Percentiles rank a stretch among this genome's conserved stretches.
These are phyloP conservation scores for Scarus forsteni DNA, from an alignment of 2,797 vertebrate genomes.

Conservation along the genomic window DNA sequence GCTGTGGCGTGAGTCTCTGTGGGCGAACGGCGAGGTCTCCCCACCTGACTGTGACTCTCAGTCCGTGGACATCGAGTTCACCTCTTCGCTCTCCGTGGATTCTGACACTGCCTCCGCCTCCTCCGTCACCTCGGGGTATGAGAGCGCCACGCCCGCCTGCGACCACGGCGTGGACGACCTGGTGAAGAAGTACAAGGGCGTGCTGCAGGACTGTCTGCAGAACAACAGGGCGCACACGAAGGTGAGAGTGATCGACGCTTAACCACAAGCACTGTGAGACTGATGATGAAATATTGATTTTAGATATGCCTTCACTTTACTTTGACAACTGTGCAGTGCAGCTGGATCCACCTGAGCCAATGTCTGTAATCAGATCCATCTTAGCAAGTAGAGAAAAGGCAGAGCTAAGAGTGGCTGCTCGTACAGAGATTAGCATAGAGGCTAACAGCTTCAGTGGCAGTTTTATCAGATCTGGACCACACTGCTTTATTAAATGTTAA, in stretches of 20 bases:
- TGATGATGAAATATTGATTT: no score
- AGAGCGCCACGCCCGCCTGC: conserved; percentile 77
- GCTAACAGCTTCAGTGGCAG: no score
- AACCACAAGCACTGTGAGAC: background rate
- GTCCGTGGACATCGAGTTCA: conserved; percentile 78
- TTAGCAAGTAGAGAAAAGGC: no score
- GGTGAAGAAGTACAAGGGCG: conserved; percentile 85
- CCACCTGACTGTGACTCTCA: conserved; percentile 67
- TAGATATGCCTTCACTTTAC: no score
- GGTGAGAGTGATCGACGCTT: conserved; percentile 75
- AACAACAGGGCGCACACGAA: conserved; percentile 84
- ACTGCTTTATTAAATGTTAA: no score
- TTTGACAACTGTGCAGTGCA: no score
- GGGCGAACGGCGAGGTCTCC: conserved; percentile 43
- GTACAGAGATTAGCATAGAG: no score
- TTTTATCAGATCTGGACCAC: no score
- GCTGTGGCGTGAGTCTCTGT: conserved; percentile 69
- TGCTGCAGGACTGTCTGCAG: conserved; percentile 87
- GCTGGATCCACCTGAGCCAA: no score
- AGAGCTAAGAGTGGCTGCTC: no score
- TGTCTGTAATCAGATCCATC: no score
- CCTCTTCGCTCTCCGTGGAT: conserved; percentile 84
- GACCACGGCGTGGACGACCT: conserved; percentile 84
- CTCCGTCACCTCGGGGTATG: conserved; percentile 88
- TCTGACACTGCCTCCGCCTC: conserved; percentile 83